These are phyloP conservation scores for Acholoe squamosa DNA, from an alignment of 2,888 invertebrate species.

Conservation along the genomic window DNA sequence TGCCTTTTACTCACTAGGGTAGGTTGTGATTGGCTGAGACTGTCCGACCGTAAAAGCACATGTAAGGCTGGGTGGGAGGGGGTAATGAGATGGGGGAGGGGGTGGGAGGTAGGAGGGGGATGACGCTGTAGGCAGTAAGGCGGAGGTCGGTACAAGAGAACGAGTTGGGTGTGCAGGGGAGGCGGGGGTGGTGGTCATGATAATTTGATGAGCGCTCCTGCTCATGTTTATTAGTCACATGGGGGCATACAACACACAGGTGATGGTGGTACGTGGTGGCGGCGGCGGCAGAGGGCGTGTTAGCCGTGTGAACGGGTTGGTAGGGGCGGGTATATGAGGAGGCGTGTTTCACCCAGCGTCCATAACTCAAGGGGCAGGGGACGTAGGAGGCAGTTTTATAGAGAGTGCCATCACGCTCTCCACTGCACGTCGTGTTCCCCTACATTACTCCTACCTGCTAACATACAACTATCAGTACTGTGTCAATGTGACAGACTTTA, in stretches of 20 bases:
- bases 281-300: neutral
- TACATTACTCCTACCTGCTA: too few species aligned
- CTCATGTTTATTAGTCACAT: constrained; percentile 31
- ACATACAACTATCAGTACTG: too few species aligned
- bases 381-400: neutral
- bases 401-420: neutral
- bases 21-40: neutral
- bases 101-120: neutral
- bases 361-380: neutral
- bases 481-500: too few species aligned
- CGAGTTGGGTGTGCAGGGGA: neutral
- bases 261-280: neutral
- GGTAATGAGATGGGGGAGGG: neutral
- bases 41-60: constrained; percentile 23
- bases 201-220: constrained; percentile 25
- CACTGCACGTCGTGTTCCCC: neutral
- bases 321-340: constrained; percentile 3
- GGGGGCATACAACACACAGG: too few species aligned
- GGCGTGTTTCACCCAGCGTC: neutral
- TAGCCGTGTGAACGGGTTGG: neutral
- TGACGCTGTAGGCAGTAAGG: neutral
- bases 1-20: neutral
- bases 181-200: neutral
- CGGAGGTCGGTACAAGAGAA: neutral
- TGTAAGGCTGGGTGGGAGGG: too few species aligned